phyloP scores from a whole-genome alignment of 2,113 vertebrate genomes.

The Rhinopomastus cyanomelas region DNA sequence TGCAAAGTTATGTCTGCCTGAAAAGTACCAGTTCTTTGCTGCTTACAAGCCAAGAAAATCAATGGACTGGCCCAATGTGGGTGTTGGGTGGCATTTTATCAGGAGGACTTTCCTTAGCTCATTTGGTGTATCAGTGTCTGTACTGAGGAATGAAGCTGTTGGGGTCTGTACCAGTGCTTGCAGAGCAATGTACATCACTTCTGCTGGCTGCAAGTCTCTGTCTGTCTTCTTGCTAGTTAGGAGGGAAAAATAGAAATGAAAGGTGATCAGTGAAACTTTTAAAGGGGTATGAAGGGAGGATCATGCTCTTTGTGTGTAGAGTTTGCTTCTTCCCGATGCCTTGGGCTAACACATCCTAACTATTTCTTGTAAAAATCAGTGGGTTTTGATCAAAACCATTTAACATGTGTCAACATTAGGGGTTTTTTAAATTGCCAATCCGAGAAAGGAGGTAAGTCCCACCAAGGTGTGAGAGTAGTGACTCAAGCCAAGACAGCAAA shows the following conservation, averaged over 20 bases:
- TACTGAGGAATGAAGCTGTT: background rate
- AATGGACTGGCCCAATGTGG: background rate
- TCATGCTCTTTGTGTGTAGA: background rate
- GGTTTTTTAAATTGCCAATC: conserved; percentile 9
- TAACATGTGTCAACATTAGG: background rate
- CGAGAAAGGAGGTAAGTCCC: conserved; percentile 8
- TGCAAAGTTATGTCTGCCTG: background rate
- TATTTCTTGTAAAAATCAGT: conserved; percentile 7
- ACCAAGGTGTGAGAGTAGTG: conserved; percentile 49
- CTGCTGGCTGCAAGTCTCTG: background rate
- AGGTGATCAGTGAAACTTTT: background rate
- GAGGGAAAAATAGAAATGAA: background rate
- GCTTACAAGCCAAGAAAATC: background rate
- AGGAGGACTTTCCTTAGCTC: background rate
- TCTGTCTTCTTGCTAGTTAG: background rate
- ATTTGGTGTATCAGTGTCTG: accelerated
- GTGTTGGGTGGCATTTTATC: background rate
- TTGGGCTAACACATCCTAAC: background rate
- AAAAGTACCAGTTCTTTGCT: background rate
- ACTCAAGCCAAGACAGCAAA: conserved; percentile 50
- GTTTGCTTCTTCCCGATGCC: background rate
- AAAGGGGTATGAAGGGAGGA: background rate
- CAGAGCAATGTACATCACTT: background rate
- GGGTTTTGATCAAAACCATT: conserved; percentile 39
- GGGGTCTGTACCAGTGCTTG: background rate